These are phyloP conservation scores for Ovis aries DNA, from an alignment of 2,113 vertebrate species.

Conservation along the genomic window DNA sequence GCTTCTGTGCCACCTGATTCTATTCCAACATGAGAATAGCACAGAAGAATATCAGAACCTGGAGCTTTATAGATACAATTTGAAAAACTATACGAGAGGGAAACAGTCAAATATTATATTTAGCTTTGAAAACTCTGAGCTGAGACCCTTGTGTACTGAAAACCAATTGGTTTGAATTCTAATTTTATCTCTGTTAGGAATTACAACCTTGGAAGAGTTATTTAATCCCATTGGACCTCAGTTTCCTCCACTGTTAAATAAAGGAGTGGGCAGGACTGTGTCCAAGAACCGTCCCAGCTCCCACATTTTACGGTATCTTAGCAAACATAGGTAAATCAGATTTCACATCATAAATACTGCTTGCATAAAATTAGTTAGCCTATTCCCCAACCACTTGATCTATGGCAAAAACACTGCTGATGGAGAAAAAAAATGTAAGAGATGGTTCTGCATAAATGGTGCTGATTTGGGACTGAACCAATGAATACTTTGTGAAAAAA, in stretches of 20 bases:
- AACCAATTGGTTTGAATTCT: conserved; percentile 31
- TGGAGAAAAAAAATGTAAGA: not conserved
- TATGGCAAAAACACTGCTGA: not conserved
- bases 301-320: not conserved
- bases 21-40: conserved; percentile 46
- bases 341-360: not conserved
- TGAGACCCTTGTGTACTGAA: conserved; percentile 42
- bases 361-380: not conserved
- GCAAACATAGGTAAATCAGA: not conserved
- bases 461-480: not conserved
- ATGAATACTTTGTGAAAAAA: not conserved
- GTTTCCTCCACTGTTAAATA: conserved; percentile 18
- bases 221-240: not conserved
- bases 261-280: not conserved
- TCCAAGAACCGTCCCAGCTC: not conserved
- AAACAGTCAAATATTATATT: conserved; percentile 55
- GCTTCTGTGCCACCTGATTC: conserved; percentile 39
- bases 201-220: not conserved
- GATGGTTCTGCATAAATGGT: not conserved
- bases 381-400: not conserved
- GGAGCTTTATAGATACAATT: conserved; percentile 44
- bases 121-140: conserved; percentile 56
- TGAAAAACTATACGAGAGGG: conserved; percentile 38
- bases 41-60: conserved; percentile 50
- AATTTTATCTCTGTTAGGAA: conserved; percentile 40